Evolutionary conservation across 2,797 vertebrate genomes (phyloP).

Genomic region (Hoplostethus atlanticus): DNA sequence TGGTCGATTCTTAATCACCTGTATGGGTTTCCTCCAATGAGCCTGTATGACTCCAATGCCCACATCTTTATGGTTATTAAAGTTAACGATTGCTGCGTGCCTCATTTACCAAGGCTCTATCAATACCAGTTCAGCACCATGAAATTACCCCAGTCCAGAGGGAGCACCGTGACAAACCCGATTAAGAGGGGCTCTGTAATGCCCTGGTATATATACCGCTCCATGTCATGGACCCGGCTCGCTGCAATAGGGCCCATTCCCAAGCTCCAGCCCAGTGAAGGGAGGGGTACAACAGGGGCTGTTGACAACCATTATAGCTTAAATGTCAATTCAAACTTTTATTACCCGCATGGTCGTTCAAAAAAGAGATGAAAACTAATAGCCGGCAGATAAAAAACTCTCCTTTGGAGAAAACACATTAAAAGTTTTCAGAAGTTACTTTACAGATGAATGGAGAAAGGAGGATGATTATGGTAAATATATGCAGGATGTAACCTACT

Average conservation of each 20-base stretch:
- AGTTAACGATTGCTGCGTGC: conserved; percentile 83
- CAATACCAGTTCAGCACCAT: conserved; percentile 85
- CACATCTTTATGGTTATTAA: conserved; percentile 86
- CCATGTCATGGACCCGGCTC: conserved; percentile 68
- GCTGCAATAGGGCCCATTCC: conserved; percentile 58
- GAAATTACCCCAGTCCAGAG: conserved; percentile 84
- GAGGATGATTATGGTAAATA: conserved; percentile 75
- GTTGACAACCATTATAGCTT: conserved; percentile 58
- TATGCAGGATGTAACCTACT: conserved; percentile 82
- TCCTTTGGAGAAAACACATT: conserved; percentile 54
- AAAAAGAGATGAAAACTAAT: conserved; percentile 53
- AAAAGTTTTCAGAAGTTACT: conserved; percentile 70
- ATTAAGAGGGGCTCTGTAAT: conserved; percentile 82
- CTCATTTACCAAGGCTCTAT: conserved; percentile 83
- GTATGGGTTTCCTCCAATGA: conserved; percentile 77
- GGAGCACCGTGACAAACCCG: conserved; percentile 82
- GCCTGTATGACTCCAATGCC: conserved; percentile 74
- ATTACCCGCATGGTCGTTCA: conserved; percentile 57
- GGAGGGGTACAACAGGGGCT: conserved; percentile 29
- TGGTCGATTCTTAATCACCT: conserved; percentile 85
- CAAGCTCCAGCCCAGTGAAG: conserved; percentile 37
- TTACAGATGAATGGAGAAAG: conserved; percentile 61
- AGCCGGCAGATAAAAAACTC: conserved; percentile 26
- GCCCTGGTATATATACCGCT: conserved; percentile 77
- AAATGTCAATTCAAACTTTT: conserved; percentile 74